Evolutionary conservation across 2,797 vertebrate species (phyloP).

Genomic region (Sebastes trivittatus): DNA sequence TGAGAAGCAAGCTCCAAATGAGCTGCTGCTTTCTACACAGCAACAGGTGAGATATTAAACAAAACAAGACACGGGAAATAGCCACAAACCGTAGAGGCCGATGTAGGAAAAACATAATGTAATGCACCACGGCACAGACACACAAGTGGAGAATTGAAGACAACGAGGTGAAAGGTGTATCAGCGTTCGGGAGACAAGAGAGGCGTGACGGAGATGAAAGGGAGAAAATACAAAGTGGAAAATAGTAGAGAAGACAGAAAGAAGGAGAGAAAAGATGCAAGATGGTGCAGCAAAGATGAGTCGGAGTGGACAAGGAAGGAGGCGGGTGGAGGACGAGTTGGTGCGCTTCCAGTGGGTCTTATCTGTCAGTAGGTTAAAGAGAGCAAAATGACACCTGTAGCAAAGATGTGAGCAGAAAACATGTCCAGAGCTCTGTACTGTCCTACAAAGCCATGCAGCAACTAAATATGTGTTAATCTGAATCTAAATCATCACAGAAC

Average conservation of each 20-base stretch:
- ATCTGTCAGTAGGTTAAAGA: background rate
- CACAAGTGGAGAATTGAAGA: constrained; percentile 23
- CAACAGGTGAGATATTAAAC: constrained; percentile 21
- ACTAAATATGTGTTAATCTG: background rate
- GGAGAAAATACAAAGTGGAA: constrained; percentile 55
- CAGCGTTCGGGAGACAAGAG: constrained; percentile 41
- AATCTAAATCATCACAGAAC: too few relatives aligned
- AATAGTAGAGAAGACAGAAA: constrained; percentile 32
- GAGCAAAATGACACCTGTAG: background rate
- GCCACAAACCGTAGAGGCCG: background rate
- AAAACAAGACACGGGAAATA: background rate
- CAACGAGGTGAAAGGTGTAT: constrained; percentile 42
- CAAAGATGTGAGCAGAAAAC: background rate
- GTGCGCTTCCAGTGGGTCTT: background rate
- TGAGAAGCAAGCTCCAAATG: constrained; percentile 1
- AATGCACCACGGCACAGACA: constrained; percentile 4
- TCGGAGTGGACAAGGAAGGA: background rate
- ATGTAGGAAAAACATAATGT: constrained; percentile 4
- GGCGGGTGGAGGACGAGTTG: background rate
- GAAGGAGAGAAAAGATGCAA: constrained; percentile 4
- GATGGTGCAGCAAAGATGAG: background rate
- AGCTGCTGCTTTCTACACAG: constrained; percentile 3
- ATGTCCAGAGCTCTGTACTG: background rate
- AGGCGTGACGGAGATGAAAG: constrained; percentile 30
- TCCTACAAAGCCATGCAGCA: background rate